Evolutionary conservation across 1,140 invertebrate genomes (phyloP), one percentile per base, ranked within the genome.

Genomic region (Tachypleus tridentatus): DNA sequence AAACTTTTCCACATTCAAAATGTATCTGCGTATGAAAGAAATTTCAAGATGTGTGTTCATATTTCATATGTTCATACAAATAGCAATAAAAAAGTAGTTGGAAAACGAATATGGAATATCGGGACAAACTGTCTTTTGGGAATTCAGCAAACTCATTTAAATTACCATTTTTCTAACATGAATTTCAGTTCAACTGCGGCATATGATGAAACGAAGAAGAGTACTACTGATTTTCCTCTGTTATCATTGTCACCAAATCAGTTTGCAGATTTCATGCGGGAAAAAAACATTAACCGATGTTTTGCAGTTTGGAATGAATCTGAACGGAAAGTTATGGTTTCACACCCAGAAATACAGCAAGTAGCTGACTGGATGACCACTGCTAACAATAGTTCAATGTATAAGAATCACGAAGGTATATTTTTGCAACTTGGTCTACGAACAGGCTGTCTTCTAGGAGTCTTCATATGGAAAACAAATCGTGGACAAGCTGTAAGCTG

Each of bases 401-500:
- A 61, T 49, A 57, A 62, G 49, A 54, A 72, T 8, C 71, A 72
- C 67, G 71, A 72, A 64, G 71, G 64, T 7, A 60, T 73, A 5
- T 73, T 73, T 59, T 53, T 73, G 4, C 54, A 64, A 5, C 47
- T 66, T 9, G 72, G 72, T 11, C 54, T 58, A 11, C 61, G 71
- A 48, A 66, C 71, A 10, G 60, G 62, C 10, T 67, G 63, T 59
- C 57, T 73, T 9, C 29, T 72, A 11, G 64, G 64, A 8, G 70
- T 66, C 4, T 73, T 73, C 58, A 11, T 73, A n/a, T 72, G 70
- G 70, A 70, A 64, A 48, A 66, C 68, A 48, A 63, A 70, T 8
- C 61, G 72, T 52, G 72, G 72, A 58, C 72, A 73, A 70, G 70
- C 69, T n/a, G 72, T 73, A 70, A 62, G 69, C 29, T 29, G 29